A percentile compares a stretch with the other conserved stretches of the same genome.
These are phyloP conservation scores for Drosophila saltans DNA, from an alignment of 1,140 invertebrate species.

Conservation along the genomic window DNA sequence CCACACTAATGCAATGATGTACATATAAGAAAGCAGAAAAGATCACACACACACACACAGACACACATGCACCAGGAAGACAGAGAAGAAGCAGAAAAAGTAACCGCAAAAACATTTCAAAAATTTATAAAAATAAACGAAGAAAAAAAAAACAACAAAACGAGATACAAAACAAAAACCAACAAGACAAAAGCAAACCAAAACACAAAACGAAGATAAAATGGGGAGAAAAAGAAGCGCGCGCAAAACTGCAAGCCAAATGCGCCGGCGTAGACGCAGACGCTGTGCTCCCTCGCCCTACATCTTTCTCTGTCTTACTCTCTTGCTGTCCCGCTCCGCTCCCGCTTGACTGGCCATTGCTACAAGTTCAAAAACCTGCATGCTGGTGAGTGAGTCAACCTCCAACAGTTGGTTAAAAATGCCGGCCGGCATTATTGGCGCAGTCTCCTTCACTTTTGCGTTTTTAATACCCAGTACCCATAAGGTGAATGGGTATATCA, in stretches of 20 bases:
- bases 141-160: constrained; percentile 40
- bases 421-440: constrained; percentile 67
- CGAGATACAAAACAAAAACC: constrained; percentile 24
- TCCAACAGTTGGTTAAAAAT: constrained; percentile 64
- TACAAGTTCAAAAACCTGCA: constrained; percentile 79
- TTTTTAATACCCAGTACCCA: constrained; percentile 2
- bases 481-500: constrained; percentile 9
- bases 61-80: neutral
- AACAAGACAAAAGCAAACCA: constrained; percentile 40
- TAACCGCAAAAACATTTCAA: constrained; percentile 63
- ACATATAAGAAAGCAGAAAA: constrained; percentile 1
- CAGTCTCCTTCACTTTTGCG: constrained; percentile 24
- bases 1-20: neutral
- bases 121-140: constrained; percentile 45
- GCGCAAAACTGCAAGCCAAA: constrained; percentile 57
- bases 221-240: constrained; percentile 35
- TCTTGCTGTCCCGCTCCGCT: neutral
- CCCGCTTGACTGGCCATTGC: constrained; percentile 32
- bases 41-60: neutral
- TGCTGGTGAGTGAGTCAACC: constrained; percentile 49
- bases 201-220: constrained; percentile 24
- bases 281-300: neutral
- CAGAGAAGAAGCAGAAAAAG: constrained; percentile 21
- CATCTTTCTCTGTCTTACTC: neutral
- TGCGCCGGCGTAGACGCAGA: constrained; percentile 60